Evolutionary conservation across 2,113 vertebrate species (phyloP).

Genomic region (Odocoileus virginianus): DNA sequence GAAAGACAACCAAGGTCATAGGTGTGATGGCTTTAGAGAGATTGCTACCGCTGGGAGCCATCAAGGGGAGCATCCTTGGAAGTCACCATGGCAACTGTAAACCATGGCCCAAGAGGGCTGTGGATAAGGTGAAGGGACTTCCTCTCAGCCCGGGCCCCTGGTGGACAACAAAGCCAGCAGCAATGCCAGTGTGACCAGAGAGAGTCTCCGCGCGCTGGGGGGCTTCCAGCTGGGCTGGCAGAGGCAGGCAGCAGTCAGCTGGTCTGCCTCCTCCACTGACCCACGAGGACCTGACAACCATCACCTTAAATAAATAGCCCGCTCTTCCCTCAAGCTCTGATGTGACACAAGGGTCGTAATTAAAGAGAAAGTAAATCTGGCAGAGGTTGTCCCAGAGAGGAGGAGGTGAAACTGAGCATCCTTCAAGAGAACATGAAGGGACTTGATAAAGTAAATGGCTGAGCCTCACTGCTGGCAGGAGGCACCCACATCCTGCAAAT

Average conservation of each 20-base stretch:
- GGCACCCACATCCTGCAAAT: not conserved
- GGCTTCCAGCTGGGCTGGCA: too few relatives aligned
- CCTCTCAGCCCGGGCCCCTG: not conserved
- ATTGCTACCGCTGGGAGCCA: not conserved
- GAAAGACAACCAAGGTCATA: slow-evolving; percentile 12
- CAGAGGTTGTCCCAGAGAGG: not conserved
- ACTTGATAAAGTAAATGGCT: not conserved
- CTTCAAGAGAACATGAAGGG: not conserved
- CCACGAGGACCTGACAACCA: accelerated
- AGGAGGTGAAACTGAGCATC: not conserved
- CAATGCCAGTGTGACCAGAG: not conserved
- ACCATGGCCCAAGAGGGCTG: not conserved
- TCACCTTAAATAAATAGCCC: not conserved
- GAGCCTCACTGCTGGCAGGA: not conserved
- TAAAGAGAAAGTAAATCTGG: not conserved
- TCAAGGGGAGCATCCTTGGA: not conserved
- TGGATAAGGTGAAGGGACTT: slow-evolving; percentile 26
- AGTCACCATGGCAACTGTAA: slow-evolving; percentile 35
- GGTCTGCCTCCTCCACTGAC: not conserved
- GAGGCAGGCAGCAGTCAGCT: not conserved
- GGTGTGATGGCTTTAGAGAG: slow-evolving; percentile 34
- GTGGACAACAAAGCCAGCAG: not conserved
- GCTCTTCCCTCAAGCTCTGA: not conserved
- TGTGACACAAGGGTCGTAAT: not conserved
- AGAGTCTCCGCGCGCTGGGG: accelerated